Base-by-base conservation (phyloP, 2,113 vertebrate genomes). In the Rhinoderma darwinii region DNA sequence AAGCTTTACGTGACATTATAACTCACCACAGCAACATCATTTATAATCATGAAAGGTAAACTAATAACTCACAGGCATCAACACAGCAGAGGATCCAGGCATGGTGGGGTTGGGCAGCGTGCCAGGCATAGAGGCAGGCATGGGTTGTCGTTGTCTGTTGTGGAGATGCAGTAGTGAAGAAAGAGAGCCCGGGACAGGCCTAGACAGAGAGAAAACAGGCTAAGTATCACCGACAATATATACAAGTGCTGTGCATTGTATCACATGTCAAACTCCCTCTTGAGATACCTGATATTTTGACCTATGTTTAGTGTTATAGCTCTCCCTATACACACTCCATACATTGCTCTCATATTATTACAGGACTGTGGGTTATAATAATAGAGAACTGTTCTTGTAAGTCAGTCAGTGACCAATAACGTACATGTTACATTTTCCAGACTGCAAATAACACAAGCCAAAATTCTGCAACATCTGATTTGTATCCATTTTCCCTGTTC, bases 61-160 rank as follows among this genome's bases (percentile, higher is more conserved):
- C 20, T 18, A 22, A 54, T 30, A 76, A 96, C 98, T 98, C 95
- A 99, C 98, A 80, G 98, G 97, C 98, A 99, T 98, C 89, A 99
- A 92, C 61, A 99, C 98, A 56, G 98, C 97, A 0, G 98, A 99
- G 89, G 98, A 99, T 92, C 98, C 98, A 0, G 97, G 98, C 98
- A 99, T 99, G 84, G 97, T 97, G 0, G 97, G 97, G 92, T 99
- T 98, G 87, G 98, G 97, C 91, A 99, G 96, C n/a, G 97, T 98
- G 91, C 98, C 98, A 32, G 98, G 96, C 97, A 99, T 99, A 91
- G 98, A 99, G 92, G 98, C 98, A 92, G 98, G 97, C 95, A 99
- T 96, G 88, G 98, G 98, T 93, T 99, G 98, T 94, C 97, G 95
- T 94, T 98, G 98, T 96, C 98, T 95, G 96, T 98, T 99, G 93